phyloP scores from a whole-genome alignment of 2,888 invertebrate species.

The Torymus texanus region DNA sequence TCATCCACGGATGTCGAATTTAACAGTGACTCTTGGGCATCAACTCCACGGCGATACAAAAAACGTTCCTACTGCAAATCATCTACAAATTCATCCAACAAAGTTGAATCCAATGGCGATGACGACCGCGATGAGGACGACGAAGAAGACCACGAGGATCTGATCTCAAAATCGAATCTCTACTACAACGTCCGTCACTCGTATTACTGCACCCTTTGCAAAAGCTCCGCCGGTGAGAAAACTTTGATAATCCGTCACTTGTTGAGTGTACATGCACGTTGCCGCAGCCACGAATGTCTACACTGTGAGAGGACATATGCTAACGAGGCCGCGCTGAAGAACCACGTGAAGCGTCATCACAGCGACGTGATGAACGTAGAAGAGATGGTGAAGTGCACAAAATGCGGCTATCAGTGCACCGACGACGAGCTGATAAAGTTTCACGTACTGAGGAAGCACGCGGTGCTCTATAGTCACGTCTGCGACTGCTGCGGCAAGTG shows the following conservation, averaged over 20 bases:
- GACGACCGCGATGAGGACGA: not conserved
- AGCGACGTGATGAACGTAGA: not conserved
- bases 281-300: conserved; percentile 28
- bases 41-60: not conserved
- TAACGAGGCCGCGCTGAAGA: not conserved
- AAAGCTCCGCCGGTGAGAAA: not conserved
- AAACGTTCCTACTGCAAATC: conserved; percentile 1
- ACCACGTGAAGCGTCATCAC: not conserved
- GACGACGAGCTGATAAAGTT: conserved; percentile 65
- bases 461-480: conserved; percentile 60
- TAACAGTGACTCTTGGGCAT: not conserved
- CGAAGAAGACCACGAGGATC: conserved; percentile 29
- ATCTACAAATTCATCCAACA: not conserved
- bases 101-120: not conserved
- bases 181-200: conserved; percentile 50
- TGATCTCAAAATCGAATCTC: conserved; percentile 4
- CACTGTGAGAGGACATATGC: conserved; percentile 17
- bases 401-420: conserved; percentile 65
- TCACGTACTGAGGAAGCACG: conserved; percentile 65
- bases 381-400: conserved; percentile 57
- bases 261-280: conserved; percentile 25
- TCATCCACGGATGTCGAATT: too few species aligned
- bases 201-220: conserved; percentile 62
- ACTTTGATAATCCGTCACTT: conserved; percentile 35
- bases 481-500: conserved; percentile 64